Conservation (phyloP, 2,888 invertebrate species). For the Mythimna ferrago region DNA sequence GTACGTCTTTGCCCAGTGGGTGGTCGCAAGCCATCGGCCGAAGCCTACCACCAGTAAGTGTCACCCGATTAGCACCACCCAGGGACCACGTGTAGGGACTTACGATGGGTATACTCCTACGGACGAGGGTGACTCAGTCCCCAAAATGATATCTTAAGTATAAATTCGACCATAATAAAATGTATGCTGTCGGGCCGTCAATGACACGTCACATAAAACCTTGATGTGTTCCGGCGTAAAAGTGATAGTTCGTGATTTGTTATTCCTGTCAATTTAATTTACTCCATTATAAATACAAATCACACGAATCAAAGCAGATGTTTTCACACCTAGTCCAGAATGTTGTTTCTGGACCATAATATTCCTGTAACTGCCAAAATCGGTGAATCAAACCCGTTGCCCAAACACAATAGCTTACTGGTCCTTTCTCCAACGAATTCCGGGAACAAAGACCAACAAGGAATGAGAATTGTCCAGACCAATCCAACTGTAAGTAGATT, state of each 20-base stretch:
- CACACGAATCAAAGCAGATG: background rate
- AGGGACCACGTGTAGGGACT: too few relatives aligned
- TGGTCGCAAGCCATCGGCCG: too few relatives aligned
- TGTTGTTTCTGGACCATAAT: background rate
- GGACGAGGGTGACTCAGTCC: too few relatives aligned
- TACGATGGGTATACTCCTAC: too few relatives aligned
- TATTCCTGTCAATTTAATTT: slow-evolving; percentile 24
- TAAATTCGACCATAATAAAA: slow-evolving; percentile 3
- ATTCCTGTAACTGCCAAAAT: slow-evolving; percentile 11
- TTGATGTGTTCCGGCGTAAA: slow-evolving; percentile 49
- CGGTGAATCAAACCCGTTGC: slow-evolving; percentile 21
- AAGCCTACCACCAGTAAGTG: too few relatives aligned
- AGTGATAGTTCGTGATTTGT: slow-evolving; percentile 42
- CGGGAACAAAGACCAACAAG: slow-evolving; percentile 26
- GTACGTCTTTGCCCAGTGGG: too few relatives aligned
- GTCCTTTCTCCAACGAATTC: slow-evolving; percentile 16
- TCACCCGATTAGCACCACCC: too few relatives aligned
- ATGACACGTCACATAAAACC: slow-evolving; percentile 46
- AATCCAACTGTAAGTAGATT: slow-evolving; percentile 36
- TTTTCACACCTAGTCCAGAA: slow-evolving; percentile 6
- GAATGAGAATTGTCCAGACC: slow-evolving; percentile 36
- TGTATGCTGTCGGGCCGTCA: slow-evolving; percentile 11
- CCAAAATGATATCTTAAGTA: too few relatives aligned
- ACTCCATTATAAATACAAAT: slow-evolving; percentile 8
- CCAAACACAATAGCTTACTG: slow-evolving; percentile 45